Percentiles rank a stretch among this genome's conserved stretches.
Evolutionary conservation across 2,113 vertebrate species (phyloP).

Genomic region (Narcine bancroftii): DNA sequence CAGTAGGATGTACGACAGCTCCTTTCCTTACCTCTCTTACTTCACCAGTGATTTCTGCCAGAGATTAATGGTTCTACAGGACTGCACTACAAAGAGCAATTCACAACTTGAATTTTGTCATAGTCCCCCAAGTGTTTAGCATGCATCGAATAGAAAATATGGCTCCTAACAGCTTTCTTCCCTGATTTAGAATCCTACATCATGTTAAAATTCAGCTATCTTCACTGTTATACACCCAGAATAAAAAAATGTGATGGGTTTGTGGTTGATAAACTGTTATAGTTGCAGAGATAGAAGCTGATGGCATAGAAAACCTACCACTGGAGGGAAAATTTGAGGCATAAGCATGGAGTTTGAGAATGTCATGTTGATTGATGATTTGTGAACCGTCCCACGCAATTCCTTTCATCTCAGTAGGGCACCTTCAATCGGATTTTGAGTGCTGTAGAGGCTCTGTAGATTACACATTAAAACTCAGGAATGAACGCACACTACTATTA

Average conservation of each 20-base stretch:
- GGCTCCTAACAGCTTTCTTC: not conserved
- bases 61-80: not conserved
- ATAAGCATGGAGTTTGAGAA: not conserved
- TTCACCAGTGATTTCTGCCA: not conserved
- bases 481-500: not conserved
- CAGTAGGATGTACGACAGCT: not conserved
- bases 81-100: not conserved
- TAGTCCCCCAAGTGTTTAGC: not conserved
- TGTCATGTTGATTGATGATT: not conserved
- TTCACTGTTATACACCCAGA: not conserved
- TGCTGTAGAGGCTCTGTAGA: not conserved
- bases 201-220: not conserved
- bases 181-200: not conserved
- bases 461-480: not conserved
- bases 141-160: not conserved
- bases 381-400: too few species aligned
- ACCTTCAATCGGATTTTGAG: not conserved
- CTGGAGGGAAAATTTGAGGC: too few species aligned
- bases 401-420: not conserved
- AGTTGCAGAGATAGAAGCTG: not conserved
- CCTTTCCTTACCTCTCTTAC: not conserved
- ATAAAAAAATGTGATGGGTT: too few species aligned
- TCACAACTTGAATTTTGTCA: not conserved
- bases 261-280: too few species aligned
- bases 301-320: too few species aligned